Conservation (phyloP, 2,888 invertebrate genomes). For the Apotomis betuletana region DNA sequence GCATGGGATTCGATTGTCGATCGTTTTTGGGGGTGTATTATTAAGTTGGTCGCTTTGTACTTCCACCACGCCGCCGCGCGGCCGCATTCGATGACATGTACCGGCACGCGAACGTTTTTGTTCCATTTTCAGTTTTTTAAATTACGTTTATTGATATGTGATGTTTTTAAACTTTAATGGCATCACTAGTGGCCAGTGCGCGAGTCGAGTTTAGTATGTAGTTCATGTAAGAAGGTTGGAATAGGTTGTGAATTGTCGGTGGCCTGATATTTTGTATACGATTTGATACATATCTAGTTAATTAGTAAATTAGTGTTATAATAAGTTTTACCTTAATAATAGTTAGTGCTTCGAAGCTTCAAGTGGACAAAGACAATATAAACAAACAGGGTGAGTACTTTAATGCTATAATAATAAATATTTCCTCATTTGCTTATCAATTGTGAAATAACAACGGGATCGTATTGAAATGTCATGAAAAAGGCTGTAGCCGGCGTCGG, state of each 20-base stretch:
- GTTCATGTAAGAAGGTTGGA: constrained; percentile 37
- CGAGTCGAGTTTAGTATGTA: constrained; percentile 32
- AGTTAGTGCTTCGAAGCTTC: constrained; percentile 11
- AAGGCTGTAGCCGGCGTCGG: constrained; percentile 62
- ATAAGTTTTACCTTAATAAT: constrained; percentile 10
- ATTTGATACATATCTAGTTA: constrained; percentile 27
- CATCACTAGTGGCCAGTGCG: constrained; percentile 46
- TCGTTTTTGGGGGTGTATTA: constrained; percentile 48
- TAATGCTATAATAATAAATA: neutral
- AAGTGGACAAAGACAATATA: constrained; percentile 14
- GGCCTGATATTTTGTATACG: constrained; percentile 58
- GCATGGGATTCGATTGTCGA: constrained; percentile 49
- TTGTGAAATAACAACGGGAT: constrained; percentile 12
- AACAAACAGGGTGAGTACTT: constrained; percentile 10
- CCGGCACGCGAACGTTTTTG: constrained; percentile 81
- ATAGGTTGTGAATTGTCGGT: constrained; percentile 47
- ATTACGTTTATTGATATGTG: constrained; percentile 62
- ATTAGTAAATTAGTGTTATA: constrained; percentile 25
- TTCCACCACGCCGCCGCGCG: constrained; percentile 63
- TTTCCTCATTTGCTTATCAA: constrained; percentile 2
- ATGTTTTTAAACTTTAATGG: constrained; percentile 52
- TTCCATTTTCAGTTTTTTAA: constrained; percentile 66
- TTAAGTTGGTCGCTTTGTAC: constrained; percentile 59
- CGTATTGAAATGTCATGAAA: constrained; percentile 37
- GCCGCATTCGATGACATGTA: constrained; percentile 78